Evolutionary conservation across 2,113 vertebrate genomes (phyloP).

Genomic region (Entomyzon cyanotis): DNA sequence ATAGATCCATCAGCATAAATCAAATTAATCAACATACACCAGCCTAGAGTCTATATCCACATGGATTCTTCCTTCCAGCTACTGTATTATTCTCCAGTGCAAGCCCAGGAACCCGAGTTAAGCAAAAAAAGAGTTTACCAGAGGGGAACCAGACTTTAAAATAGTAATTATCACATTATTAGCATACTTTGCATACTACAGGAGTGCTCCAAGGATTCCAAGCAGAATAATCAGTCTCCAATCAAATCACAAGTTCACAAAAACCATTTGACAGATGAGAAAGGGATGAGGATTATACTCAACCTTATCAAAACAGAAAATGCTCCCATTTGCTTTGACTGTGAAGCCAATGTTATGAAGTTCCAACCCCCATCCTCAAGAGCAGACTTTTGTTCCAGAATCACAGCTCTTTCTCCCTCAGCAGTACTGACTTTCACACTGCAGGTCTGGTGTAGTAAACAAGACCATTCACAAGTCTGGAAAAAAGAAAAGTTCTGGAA

Average conservation of each 20-base stretch:
- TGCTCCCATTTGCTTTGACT: neutral
- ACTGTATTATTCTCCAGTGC: neutral
- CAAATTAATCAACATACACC: neutral
- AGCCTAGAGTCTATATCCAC: neutral
- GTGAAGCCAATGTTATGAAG: neutral
- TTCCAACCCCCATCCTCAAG: neutral
- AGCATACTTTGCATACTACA: neutral
- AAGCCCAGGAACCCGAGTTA: neutral
- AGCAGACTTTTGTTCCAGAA: neutral
- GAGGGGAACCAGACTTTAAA: neutral
- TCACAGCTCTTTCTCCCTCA: neutral
- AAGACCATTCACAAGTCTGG: neutral
- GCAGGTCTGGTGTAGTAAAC: neutral
- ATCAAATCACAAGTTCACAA: neutral
- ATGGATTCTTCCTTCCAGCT: neutral
- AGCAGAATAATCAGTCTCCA: neutral
- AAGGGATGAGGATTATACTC: neutral
- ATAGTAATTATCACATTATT: neutral
- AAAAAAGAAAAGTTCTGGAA: neutral
- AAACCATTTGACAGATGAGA: neutral
- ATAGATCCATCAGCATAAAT: neutral
- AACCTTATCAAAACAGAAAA: neutral
- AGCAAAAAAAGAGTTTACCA: neutral
- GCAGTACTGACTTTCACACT: neutral
- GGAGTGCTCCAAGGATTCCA: neutral